Conservation (phyloP, 2,113 vertebrate species). For the Etia nguti region DNA sequence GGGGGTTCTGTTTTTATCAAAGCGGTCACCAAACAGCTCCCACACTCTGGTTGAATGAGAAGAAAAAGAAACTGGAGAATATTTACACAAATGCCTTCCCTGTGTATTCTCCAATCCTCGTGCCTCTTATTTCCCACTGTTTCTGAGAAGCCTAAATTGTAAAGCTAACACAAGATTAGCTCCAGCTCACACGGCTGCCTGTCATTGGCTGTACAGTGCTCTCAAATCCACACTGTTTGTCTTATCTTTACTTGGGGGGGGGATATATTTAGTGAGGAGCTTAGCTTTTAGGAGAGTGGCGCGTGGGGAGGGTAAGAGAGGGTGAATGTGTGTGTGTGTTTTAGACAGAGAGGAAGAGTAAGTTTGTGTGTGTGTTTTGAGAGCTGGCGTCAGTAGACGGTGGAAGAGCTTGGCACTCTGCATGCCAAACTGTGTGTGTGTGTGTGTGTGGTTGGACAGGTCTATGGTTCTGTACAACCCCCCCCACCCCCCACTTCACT, state of each 20-base stretch:
- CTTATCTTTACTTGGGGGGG: slow-evolving; percentile 69
- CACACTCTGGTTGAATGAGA: background rate
- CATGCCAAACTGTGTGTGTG: slow-evolving; percentile 55
- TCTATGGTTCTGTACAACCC: background rate
- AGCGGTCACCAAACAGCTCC: background rate
- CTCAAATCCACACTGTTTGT: slow-evolving; percentile 76
- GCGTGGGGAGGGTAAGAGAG: slow-evolving; percentile 36
- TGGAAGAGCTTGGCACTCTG: slow-evolving; percentile 73
- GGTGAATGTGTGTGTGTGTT: background rate
- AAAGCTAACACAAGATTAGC: slow-evolving; percentile 69
- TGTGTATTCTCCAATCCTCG: background rate
- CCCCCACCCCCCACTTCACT: background rate
- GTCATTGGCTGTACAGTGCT: slow-evolving; percentile 69
- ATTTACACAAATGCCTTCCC: background rate
- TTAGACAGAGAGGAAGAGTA: background rate
- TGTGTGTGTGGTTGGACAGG: slow-evolving; percentile 40
- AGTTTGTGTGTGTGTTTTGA: slow-evolving; percentile 9
- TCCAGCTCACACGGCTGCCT: slow-evolving; percentile 51
- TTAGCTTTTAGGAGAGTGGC: slow-evolving; percentile 70
- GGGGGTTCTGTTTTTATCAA: background rate
- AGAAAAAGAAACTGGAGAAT: background rate
- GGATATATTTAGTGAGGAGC: slow-evolving; percentile 81
- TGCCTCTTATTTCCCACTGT: background rate
- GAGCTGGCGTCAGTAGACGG: slow-evolving; percentile 62
- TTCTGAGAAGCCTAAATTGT: slow-evolving; percentile 59